Evolutionary conservation across 2,888 invertebrate genomes (phyloP).

Genomic region (Lycia hirtaria): DNA sequence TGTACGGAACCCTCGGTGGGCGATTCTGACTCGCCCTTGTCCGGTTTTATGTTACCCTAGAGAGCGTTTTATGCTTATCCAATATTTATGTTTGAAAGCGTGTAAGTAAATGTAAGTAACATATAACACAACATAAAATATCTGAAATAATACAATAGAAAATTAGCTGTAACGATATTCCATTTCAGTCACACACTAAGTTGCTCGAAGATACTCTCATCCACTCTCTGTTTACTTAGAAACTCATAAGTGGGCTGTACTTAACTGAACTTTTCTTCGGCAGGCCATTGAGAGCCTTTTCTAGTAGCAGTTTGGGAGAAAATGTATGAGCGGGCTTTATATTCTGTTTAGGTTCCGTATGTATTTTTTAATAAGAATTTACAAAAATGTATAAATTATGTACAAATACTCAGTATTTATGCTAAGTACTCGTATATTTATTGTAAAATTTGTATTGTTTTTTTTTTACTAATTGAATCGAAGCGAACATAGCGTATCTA

Average conservation of each 20-base stretch:
- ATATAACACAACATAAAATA: no score
- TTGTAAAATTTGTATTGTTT: no score
- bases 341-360: constrained; percentile 14
- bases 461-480: no score
- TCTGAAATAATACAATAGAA: not conserved
- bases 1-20: no score
- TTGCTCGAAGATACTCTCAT: constrained; percentile 11
- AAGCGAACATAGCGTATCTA: no score
- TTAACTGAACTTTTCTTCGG: constrained; percentile 45
- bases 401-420: no score
- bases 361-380: not conserved
- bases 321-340: not conserved
- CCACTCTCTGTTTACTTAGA: constrained; percentile 24
- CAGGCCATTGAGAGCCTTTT: constrained; percentile 38
- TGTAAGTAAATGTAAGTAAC: not conserved
- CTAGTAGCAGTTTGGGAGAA: constrained; percentile 11
- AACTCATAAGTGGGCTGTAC: constrained; percentile 45
- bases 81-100: not conserved
- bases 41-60: no score
- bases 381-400: no score
- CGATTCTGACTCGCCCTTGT: no score
- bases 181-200: constrained; percentile 12
- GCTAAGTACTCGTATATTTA: no score
- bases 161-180: constrained; percentile 20
- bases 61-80: no score